These are phyloP conservation scores for Anniella stebbinsi DNA, from an alignment of 2,797 vertebrate genomes.

Conservation along the genomic window DNA sequence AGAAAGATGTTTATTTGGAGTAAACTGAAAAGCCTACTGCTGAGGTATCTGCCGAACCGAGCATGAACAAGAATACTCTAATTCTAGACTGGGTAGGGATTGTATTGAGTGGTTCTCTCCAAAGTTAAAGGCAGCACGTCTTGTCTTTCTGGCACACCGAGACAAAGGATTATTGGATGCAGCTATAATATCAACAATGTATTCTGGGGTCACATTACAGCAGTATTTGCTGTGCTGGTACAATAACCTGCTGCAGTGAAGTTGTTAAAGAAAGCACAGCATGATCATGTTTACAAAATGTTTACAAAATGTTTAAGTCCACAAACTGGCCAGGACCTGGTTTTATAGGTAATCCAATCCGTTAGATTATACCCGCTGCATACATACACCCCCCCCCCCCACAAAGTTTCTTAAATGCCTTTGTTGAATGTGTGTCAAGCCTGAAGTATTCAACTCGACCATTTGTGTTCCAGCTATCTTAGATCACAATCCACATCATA, in stretches of 20 bases:
- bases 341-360: background rate
- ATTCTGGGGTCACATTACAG: background rate
- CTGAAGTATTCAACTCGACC: background rate
- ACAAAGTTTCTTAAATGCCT: background rate
- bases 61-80: constrained; percentile 42
- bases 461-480: background rate
- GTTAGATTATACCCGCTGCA: background rate
- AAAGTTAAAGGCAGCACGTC: constrained; percentile 37
- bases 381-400: too few species aligned
- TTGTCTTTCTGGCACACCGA: constrained; percentile 15
- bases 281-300: background rate
- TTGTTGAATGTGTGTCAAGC: background rate
- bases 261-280: background rate
- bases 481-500: background rate
- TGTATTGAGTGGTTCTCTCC: constrained; percentile 24
- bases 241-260: background rate
- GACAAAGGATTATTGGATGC: constrained; percentile 29
- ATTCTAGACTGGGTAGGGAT: constrained; percentile 41
- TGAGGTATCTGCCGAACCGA: constrained; percentile 49
- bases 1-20: constrained; percentile 55
- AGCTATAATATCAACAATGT: constrained; percentile 41
- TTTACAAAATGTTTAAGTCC: background rate
- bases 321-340: background rate
- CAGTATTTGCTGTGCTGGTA: constrained; percentile 6
- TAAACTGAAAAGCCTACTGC: constrained; percentile 42